Conservation (phyloP, 2,888 invertebrate species). For the Thelaira solivaga region DNA sequence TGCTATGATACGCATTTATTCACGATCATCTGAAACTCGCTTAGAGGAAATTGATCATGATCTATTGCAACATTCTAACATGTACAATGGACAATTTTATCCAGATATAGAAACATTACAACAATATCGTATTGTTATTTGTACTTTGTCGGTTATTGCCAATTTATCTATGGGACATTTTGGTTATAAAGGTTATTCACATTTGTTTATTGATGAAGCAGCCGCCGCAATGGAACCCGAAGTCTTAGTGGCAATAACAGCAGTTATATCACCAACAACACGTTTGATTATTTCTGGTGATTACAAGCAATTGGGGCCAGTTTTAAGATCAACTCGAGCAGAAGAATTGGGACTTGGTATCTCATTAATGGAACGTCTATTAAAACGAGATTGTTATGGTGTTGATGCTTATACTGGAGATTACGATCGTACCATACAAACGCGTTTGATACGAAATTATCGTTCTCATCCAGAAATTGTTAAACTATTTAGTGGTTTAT, state of each 20-base stretch:
- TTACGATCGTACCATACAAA: constrained; percentile 81
- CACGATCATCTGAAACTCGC: constrained; percentile 74
- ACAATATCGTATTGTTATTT: constrained; percentile 80
- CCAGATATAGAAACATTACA: constrained; percentile 78
- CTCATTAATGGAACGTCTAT: constrained; percentile 85
- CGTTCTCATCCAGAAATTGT: constrained; percentile 84
- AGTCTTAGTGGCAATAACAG: constrained; percentile 78
- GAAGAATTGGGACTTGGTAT: constrained; percentile 66
- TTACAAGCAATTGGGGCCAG: constrained; percentile 85
- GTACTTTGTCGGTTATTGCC: constrained; percentile 81
- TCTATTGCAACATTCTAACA: constrained; percentile 76
- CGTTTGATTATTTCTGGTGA: constrained; percentile 79
- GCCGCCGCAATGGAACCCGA: constrained; percentile 86
- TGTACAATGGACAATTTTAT: constrained; percentile 73
- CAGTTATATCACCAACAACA: constrained; percentile 14
- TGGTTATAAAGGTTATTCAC: constrained; percentile 78
- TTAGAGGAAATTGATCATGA: constrained; percentile 73
- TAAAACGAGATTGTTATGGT: constrained; percentile 78
- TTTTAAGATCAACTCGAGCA: constrained; percentile 77
- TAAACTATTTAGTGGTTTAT: constrained; percentile 82
- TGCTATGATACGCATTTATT: constrained; percentile 77
- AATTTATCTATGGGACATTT: constrained; percentile 77
- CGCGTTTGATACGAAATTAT: constrained; percentile 86
- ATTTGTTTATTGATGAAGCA: constrained; percentile 87
- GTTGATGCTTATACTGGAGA: constrained; percentile 66